Base-by-base conservation (phyloP, 2,888 invertebrate genomes). In the Apamea crenata region DNA sequence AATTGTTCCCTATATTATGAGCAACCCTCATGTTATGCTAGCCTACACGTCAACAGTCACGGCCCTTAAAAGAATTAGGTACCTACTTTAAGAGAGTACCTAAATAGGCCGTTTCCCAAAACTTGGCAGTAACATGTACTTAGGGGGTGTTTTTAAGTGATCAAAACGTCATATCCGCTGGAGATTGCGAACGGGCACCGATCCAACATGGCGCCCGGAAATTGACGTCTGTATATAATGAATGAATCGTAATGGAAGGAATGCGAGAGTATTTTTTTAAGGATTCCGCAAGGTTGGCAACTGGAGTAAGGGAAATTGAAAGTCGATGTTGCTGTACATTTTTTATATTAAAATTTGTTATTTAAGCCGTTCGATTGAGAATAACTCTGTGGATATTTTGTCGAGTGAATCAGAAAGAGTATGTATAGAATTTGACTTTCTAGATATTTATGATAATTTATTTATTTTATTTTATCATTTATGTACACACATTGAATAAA, bases 141-240 rank as follows among this genome's bases (percentile, higher is more conserved):
- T 86, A 80, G 86, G 80, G 83, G 85, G 72, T 88, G 89, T 89
- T 91, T 92, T 93, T 91, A 92, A 93, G 94, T 92, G 91, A 93
- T 93, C 93, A 91, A 92, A 92, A 92, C 93, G 91, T 93, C 93
- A 94, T 92, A 92, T 94, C 94, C 94, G 93, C 89, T 90, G 81
- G 87, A 91, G 91, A 93, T 93, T 90, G 91, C 88, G 82, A 88
- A 86, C 91, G 92, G 92, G 92, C 93, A 91, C 82, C 89, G 91
- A 92, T 93, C 92, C 94, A 93, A 93, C 88, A 94, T 94, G 94
- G 94, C 93, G 83, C 84, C 92, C 94, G 94, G 94, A 95, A 93
- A 93, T 94, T 94, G 93, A 93, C 91, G 90, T 91, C 91, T 92
- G 92, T 88, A 89, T 90, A 91, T 93, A 93, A 94, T 93, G 92